Percentiles rank a stretch among this genome's conserved stretches.
Evolutionary conservation across 2,888 invertebrate species (phyloP).

Genomic region (Cheilosia impressa): DNA sequence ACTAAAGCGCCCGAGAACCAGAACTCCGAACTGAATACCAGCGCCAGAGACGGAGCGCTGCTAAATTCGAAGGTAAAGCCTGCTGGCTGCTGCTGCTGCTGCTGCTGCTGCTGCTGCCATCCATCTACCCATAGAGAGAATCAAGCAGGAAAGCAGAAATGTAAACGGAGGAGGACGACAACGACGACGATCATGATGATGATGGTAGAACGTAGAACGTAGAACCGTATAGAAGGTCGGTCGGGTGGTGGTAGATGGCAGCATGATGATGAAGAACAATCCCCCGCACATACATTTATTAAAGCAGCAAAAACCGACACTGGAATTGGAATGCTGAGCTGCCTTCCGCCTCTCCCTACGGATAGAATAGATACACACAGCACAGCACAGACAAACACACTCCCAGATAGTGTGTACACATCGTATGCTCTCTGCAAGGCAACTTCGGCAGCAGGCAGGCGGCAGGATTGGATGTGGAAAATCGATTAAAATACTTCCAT

Average conservation of each 20-base stretch:
- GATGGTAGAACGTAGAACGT: not conserved
- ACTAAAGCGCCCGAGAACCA: conserved; percentile 54
- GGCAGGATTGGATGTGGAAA: conserved; percentile 80
- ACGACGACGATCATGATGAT: conserved; percentile 2
- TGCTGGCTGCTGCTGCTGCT: not conserved
- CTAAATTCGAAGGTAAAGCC: conserved; percentile 47
- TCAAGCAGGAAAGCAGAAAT: conserved; percentile 22
- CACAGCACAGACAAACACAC: too few species aligned
- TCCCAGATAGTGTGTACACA: conserved; percentile 24
- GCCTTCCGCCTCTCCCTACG: conserved; percentile 31
- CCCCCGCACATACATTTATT: conserved; percentile 34
- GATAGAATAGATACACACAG: conserved; percentile 43
- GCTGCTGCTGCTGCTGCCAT: conserved; percentile 4
- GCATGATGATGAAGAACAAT: conserved; percentile 26
- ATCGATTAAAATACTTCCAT: conserved; percentile 81
- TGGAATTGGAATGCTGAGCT: conserved; percentile 25
- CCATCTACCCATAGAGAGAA: conserved; percentile 37
- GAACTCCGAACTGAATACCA: conserved; percentile 34
- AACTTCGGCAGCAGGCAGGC: conserved; percentile 32
- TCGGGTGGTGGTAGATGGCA: conserved; percentile 1
- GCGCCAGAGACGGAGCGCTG: conserved; percentile 5
- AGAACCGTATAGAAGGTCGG: conserved; percentile 10
- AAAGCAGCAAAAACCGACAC: conserved; percentile 36
- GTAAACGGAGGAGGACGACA: conserved; percentile 10
- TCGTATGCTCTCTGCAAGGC: conserved; percentile 17